Percentiles rank a stretch among this genome's conserved stretches.
phyloP scores from a whole-genome alignment of 2,113 vertebrate genomes.

The Dendropsophus ebraccatus region DNA sequence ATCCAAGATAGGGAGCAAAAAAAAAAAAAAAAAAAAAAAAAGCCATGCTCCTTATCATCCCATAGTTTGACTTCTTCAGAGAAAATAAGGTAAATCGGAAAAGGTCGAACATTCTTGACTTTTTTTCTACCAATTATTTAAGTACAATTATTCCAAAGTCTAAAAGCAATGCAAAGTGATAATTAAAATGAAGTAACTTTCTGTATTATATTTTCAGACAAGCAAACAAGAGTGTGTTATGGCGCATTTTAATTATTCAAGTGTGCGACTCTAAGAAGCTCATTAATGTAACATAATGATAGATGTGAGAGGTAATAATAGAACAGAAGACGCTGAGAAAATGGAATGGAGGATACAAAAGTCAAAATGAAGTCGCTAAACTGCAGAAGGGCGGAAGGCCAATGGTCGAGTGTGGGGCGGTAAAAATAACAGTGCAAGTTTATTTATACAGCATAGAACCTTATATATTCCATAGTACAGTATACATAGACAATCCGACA shows the following conservation, averaged over 20 bases:
- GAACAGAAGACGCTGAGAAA: neutral
- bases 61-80: neutral
- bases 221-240: neutral
- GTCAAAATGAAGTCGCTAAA: neutral
- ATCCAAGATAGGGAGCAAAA: too few relatives aligned
- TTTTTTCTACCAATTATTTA: neutral
- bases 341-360: neutral
- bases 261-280: neutral
- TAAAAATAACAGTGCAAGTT: too few relatives aligned
- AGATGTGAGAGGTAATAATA: constrained; percentile 1
- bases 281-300: constrained; percentile 16
- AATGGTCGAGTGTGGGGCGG: neutral
- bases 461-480: too few relatives aligned
- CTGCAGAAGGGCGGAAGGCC: neutral
- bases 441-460: too few relatives aligned
- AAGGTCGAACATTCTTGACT: constrained; percentile 10
- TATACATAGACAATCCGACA: too few relatives aligned
- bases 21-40: too few relatives aligned
- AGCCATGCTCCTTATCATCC: too few relatives aligned
- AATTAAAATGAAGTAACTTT: neutral
- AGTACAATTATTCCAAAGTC: neutral
- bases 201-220: neutral
- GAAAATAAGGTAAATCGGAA: neutral
- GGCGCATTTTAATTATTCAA: constrained; percentile 13
- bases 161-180: neutral